Base-by-base conservation (phyloP, 2,113 vertebrate genomes). In the Antechinus flavipes region DNA sequence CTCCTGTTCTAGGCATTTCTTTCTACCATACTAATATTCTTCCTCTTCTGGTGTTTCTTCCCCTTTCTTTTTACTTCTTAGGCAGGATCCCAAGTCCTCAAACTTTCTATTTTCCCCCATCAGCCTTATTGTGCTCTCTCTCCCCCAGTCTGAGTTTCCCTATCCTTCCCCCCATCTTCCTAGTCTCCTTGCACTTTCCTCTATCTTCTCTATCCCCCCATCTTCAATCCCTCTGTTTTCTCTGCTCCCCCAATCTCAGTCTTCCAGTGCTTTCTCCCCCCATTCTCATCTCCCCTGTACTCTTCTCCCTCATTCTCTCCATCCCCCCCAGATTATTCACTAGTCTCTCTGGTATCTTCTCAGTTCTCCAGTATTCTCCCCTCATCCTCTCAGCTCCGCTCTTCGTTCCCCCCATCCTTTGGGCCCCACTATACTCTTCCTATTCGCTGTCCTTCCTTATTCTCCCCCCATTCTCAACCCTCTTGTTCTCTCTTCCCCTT, bases 221-320 rank as follows among this genome's bases (percentile, higher is more conserved):
- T n/a, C 35, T 76, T 76, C 61, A n/a, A 35, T n/a, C 16, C 14
- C 61, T 19, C 35, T n/a, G 61, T 30, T 68, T 68, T 35, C 27
- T 68, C 30, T 35, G 55, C 46, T 52, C 12, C 92, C 68, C 92
- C 90, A 50, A 61, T 19, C 84, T 95, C 50, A 47, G n/a, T 92
- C 91, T 53, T 16, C 96, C n/a, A 35, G 54, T 91, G 91, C 25
- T 89, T 22, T 90, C 52, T 91, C 47, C 61, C 19, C 76, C 42
- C 53, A 54, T 54, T 47, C 54, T 54, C 22, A 23, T 3, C 3
- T 54, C 22, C 56, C 22, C 1, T 93, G n/a, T 91, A 89, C 47
- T 91, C 76, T n/a, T 56, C 52, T 91, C 27, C 58, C 54, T 92
- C 92, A 25, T 97, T 9, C 10, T 52, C 50, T 61, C 27, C 16